A percentile compares a stretch with the other conserved stretches of the same genome.
Evolutionary conservation across 2,888 invertebrate species (phyloP).

Genomic region (Ypsolopha scabrella): DNA sequence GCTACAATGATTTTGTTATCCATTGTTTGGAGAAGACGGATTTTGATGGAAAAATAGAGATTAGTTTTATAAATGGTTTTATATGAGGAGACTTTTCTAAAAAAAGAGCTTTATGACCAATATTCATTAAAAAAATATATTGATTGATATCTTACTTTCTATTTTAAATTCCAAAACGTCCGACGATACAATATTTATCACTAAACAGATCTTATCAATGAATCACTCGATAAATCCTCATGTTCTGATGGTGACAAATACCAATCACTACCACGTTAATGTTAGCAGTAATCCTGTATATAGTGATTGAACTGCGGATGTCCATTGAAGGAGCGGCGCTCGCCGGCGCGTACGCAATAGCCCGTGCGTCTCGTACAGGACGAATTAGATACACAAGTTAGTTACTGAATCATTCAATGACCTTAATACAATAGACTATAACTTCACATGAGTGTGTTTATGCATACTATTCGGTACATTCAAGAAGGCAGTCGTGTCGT

Average conservation of each 20-base stretch:
- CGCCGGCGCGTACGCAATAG: slow-evolving; percentile 13
- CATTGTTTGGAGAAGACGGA: neutral
- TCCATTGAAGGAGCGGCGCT: slow-evolving; percentile 15
- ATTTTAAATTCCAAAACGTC: neutral
- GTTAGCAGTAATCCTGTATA: too few species aligned
- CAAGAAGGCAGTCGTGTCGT: too few species aligned
- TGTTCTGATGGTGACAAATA: too few species aligned
- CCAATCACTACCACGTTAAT: too few species aligned
- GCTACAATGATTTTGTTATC: neutral
- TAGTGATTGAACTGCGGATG: slow-evolving; percentile 2
- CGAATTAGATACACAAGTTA: too few species aligned
- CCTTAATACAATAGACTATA: too few species aligned
- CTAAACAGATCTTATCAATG: too few species aligned
- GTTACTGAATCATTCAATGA: too few species aligned
- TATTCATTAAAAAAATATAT: neutral
- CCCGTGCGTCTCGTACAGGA: too few species aligned
- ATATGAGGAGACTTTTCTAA: neutral
- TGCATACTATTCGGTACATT: too few species aligned
- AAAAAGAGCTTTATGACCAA: neutral
- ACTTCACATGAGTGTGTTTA: too few species aligned
- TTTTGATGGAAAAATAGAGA: neutral
- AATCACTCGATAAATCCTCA: too few species aligned
- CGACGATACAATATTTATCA: neutral
- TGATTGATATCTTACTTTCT: neutral
- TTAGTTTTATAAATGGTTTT: neutral